These are phyloP conservation scores for Globodera rostochiensis DNA, from an alignment of 1,140 invertebrate genomes.

Conservation along the genomic window DNA sequence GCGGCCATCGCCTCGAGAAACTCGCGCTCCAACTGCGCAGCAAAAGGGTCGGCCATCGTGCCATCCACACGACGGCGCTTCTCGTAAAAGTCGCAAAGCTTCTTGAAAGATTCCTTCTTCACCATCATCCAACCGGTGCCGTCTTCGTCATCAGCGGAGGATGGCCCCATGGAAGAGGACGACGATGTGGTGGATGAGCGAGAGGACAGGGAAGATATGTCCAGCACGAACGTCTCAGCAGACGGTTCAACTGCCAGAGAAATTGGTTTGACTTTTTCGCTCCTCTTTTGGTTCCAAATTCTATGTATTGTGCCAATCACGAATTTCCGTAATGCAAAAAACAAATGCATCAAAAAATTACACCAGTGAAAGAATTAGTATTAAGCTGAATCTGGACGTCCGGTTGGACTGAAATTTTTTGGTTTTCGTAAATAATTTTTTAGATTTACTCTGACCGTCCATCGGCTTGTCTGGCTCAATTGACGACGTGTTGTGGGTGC, in stretches of 20 bases:
- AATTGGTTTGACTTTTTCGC: background rate
- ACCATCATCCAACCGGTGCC: constrained; percentile 33
- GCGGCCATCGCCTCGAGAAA: background rate
- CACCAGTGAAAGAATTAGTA: too few relatives aligned
- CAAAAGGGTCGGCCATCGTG: background rate
- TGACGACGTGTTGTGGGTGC: background rate
- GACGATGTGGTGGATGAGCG: constrained; percentile 20
- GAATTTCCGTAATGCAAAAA: too few relatives aligned
- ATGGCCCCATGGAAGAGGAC: background rate
- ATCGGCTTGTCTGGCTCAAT: background rate
- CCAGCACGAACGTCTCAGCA: background rate
- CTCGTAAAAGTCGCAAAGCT: constrained; percentile 31
- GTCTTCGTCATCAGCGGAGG: constrained; percentile 24
- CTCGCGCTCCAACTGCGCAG: background rate
- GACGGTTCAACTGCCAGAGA: background rate
- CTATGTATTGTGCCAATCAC: background rate
- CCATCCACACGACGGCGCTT: constrained; percentile 30
- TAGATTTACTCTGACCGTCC: background rate
- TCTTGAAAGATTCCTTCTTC: constrained; percentile 33
- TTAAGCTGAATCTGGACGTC: too few relatives aligned
- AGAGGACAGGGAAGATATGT: constrained; percentile 20
- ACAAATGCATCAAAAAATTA: too few relatives aligned
- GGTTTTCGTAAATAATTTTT: background rate
- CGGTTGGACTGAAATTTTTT: too few relatives aligned
- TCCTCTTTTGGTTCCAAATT: background rate